phyloP scores from a whole-genome alignment of 2,113 vertebrate species.

The Chaetops frenatus region DNA sequence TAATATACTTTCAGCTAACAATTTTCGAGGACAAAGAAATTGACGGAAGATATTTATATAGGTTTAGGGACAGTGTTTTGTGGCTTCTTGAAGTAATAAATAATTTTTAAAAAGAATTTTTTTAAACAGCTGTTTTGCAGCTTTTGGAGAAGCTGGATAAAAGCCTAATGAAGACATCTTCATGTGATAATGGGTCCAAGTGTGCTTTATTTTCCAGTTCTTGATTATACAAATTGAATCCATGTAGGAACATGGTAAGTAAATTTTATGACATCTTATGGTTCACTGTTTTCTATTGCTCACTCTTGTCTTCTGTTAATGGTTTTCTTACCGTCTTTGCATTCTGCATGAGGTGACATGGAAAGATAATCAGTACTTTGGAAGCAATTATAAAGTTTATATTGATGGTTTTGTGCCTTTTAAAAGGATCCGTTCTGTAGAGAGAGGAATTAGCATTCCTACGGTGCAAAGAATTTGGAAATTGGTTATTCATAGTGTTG shows the following conservation, averaged over 20 bases:
- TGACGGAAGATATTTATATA: conserved; percentile 17
- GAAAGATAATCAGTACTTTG: conserved; percentile 53
- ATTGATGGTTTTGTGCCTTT: conserved; percentile 44
- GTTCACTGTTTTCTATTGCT: conserved; percentile 54
- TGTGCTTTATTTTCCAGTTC: neutral
- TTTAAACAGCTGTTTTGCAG: conserved; percentile 41
- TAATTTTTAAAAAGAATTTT: neutral
- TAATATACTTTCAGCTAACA: neutral
- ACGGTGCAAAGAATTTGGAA: conserved; percentile 38
- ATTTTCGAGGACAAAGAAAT: neutral
- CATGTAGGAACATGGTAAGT: conserved; percentile 28
- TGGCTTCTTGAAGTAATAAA: conserved; percentile 43
- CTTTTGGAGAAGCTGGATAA: conserved; percentile 41
- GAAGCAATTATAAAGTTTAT: conserved; percentile 39
- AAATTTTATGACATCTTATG: conserved; percentile 60
- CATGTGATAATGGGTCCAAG: neutral
- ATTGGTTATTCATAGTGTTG: conserved; percentile 15
- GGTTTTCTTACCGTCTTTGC: conserved; percentile 58
- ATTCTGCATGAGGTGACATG: conserved; percentile 44
- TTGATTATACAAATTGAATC: conserved; percentile 19
- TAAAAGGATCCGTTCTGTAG: conserved; percentile 51
- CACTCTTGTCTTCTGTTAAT: conserved; percentile 50
- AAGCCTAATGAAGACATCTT: conserved; percentile 50
- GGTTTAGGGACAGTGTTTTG: conserved; percentile 1
- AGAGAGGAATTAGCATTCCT: conserved; percentile 51